Base-by-base conservation (phyloP, 2,113 vertebrate genomes). In the Aphyosemion australe region DNA sequence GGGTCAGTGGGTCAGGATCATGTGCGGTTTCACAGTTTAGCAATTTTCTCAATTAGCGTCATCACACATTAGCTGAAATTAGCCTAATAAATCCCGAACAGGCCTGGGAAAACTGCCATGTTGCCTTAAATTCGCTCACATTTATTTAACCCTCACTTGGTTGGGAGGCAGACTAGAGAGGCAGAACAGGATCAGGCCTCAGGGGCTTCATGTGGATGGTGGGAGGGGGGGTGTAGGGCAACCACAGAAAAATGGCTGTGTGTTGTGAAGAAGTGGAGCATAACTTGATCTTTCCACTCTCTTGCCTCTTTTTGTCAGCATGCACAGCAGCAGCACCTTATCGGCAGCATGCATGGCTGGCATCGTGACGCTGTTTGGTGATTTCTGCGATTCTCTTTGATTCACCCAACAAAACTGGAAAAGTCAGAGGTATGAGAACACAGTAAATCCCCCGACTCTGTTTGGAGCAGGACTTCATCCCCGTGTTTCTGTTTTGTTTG, bases 121-220 rank as follows among this genome's bases (percentile, higher is more conserved):
- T 69, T 59, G 59, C 57, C 74, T 84, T 46, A 74, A 51, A 76
- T 74, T 64, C 14, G 51, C 64, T 75, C 53, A 80, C 69, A 74
- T 56, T 79, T 52, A 45, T 61, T 89, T 77, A 81, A 85, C 72
- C 76, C 64, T 59, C 46, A 10, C 72, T 39, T 53, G 76, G 48
- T 68, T 50, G 34, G 65, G 42, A 78, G 34, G 16, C 59, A 72
- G 37, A 50, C 4, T 32, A n/a, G 51, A 43, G n/a, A 60, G 56
- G 72, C 42, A 55, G 70, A 68, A 54, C 46, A 52, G 49, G 55
- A 53, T 65, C 76, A 47, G 61, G 51, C 73, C 65, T 76, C 37
- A 1, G 72, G 82, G 75, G 51, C 37, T 70, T 62, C 50, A 49
- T 67, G 16, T 42, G 53, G 64, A 60, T 13, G 14, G 34, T 21